Percentiles rank a stretch among this genome's conserved stretches.
phyloP scores from a whole-genome alignment of 2,797 vertebrate genomes.

The Acridotheres tristis region DNA sequence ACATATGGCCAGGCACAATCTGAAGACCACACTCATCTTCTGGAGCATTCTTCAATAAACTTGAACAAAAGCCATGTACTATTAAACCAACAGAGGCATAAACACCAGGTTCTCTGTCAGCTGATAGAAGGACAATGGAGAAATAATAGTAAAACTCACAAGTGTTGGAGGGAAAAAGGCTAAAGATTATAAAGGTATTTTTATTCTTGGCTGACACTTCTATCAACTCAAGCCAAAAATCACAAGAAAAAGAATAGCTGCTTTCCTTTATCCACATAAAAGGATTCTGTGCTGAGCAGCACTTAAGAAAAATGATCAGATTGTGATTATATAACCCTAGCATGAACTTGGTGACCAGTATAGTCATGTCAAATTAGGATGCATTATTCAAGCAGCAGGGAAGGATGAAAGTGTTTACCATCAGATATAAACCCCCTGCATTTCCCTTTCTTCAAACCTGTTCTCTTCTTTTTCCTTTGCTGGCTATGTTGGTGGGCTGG shows the following conservation, averaged over 20 bases:
- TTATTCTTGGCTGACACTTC: slow-evolving; percentile 58
- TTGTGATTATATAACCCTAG: slow-evolving; percentile 61
- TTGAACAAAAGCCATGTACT: slow-evolving; percentile 34
- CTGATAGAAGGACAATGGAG: slow-evolving; percentile 40
- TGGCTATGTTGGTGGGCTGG: slow-evolving; percentile 57
- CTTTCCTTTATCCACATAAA: slow-evolving; percentile 64
- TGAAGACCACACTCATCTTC: slow-evolving; percentile 18
- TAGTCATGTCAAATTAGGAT: slow-evolving; percentile 64
- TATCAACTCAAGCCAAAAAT: slow-evolving; percentile 53
- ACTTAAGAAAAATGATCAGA: slow-evolving; percentile 61
- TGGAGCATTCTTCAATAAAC: slow-evolving; percentile 3
- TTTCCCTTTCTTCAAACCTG: slow-evolving; percentile 54
- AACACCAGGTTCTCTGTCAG: slow-evolving; percentile 28
- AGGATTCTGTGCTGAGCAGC: slow-evolving; percentile 39
- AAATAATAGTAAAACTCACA: slow-evolving; percentile 41
- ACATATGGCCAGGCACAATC: neutral
- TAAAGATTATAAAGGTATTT: slow-evolving; percentile 62
- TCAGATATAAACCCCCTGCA: slow-evolving; percentile 31
- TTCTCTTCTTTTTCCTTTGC: slow-evolving; percentile 13
- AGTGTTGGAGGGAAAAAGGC: slow-evolving; percentile 10
- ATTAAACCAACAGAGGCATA: slow-evolving; percentile 28
- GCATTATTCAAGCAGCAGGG: slow-evolving; percentile 61
- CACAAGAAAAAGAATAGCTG: slow-evolving; percentile 61
- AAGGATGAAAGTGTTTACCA: slow-evolving; percentile 60
- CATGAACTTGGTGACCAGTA: slow-evolving; percentile 62